A percentile compares a stretch with the other conserved stretches of the same genome.
These are phyloP conservation scores for Xenopus tropicalis DNA, from an alignment of 2,113 vertebrate genomes.

Conservation along the genomic window DNA sequence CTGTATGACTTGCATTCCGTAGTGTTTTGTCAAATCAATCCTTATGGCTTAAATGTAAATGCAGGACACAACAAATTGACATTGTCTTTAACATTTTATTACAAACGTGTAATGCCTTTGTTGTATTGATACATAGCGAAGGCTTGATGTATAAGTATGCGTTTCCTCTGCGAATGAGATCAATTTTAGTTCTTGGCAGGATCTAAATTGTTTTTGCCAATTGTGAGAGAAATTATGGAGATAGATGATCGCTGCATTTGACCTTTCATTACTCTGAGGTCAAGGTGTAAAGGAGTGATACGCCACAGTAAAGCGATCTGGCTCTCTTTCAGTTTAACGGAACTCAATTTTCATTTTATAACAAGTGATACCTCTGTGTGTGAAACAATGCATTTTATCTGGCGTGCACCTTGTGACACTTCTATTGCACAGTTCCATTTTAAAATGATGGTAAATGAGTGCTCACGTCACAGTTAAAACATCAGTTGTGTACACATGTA, in stretches of 20 bases:
- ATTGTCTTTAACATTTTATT: constrained; percentile 15
- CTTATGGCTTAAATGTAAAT: too few relatives aligned
- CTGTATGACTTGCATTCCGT: too few relatives aligned
- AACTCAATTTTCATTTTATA: constrained; percentile 51
- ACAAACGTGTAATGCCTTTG: constrained; percentile 44
- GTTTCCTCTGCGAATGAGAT: constrained; percentile 56
- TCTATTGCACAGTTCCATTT: too few relatives aligned
- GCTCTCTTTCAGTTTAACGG: constrained; percentile 59
- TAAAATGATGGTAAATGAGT: too few relatives aligned
- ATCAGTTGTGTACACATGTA: too few relatives aligned
- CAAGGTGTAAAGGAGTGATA: constrained; percentile 44
- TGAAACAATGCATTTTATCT: background rate
- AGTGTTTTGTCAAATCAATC: too few relatives aligned
- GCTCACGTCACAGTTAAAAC: too few relatives aligned
- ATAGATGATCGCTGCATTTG: constrained; percentile 55
- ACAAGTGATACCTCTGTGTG: background rate
- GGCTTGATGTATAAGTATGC: constrained; percentile 55
- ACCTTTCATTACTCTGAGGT: constrained; percentile 66
- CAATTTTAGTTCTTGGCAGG: constrained; percentile 64
- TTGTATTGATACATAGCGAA: constrained; percentile 45
- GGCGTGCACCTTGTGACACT: too few relatives aligned
- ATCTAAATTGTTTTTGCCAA: constrained; percentile 70
- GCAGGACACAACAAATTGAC: too few relatives aligned
- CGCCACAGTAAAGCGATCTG: constrained; percentile 46
- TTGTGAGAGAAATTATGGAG: constrained; percentile 69